Percentiles rank a stretch among this genome's conserved stretches.
Evolutionary conservation across 2,113 vertebrate species (phyloP).

Genomic region (Muntiacus reevesi): DNA sequence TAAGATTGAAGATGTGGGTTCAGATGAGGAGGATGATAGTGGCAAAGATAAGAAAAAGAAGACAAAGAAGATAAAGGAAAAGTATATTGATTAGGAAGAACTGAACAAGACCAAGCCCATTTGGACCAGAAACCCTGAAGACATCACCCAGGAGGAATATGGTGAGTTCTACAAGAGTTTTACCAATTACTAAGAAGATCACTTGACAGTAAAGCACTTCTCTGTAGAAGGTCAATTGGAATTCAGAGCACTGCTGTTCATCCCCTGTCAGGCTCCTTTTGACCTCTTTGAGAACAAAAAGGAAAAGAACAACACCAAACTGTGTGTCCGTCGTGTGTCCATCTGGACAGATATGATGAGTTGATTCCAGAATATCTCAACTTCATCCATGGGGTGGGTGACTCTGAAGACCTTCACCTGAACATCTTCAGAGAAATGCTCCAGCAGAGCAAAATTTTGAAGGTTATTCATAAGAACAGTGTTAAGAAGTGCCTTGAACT

Average conservation of each 20-base stretch:
- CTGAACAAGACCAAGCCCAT: background rate
- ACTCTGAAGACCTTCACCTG: background rate
- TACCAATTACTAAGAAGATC: background rate
- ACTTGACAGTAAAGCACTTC: background rate
- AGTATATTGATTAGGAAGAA: background rate
- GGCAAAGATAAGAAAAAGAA: background rate
- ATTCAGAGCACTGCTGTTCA: background rate
- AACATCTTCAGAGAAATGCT: background rate
- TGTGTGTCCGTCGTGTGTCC: rapidly evolving
- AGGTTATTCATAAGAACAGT: background rate
- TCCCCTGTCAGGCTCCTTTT: background rate
- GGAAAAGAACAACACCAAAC: background rate
- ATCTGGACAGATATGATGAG: background rate
- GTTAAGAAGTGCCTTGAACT: background rate
- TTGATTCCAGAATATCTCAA: background rate
- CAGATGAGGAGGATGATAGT: background rate
- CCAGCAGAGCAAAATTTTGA: background rate
- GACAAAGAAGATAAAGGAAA: background rate
- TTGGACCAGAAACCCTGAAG: background rate
- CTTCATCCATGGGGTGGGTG: background rate
- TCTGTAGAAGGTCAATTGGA: background rate
- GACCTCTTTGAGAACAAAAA: background rate
- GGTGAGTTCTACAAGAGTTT: background rate
- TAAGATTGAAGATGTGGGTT: background rate
- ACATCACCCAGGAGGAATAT: background rate